These are phyloP conservation scores for Sarotherodon lohbergeri DNA, from an alignment of 2,113 vertebrate genomes.

Conservation along the genomic window DNA sequence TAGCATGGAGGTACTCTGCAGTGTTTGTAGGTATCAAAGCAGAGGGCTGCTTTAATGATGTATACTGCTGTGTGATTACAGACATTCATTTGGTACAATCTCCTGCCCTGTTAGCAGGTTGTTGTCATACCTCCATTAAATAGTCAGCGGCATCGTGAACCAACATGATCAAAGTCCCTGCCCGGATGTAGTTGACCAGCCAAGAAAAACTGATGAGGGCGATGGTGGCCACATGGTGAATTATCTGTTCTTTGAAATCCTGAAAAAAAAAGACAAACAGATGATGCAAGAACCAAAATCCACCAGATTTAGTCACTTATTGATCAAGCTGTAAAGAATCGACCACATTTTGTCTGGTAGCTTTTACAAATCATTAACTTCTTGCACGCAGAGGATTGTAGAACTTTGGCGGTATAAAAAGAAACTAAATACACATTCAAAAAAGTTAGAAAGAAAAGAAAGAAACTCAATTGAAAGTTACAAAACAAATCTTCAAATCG, in stretches of 20 bases:
- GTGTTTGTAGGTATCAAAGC: not conserved
- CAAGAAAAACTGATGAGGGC: constrained; percentile 91
- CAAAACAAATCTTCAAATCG: not conserved
- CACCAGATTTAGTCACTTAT: constrained; percentile 23
- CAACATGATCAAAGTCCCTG: constrained; percentile 90
- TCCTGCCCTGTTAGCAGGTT: not conserved
- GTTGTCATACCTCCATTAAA: constrained; percentile 82
- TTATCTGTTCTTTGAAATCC: constrained; percentile 94
- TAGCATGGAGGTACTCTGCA: not conserved
- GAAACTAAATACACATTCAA: not conserved
- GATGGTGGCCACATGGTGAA: constrained; percentile 92
- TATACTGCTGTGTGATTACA: not conserved
- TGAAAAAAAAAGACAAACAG: constrained; percentile 6
- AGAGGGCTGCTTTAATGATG: not conserved
- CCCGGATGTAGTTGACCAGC: constrained; percentile 89
- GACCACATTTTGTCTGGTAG: not conserved
- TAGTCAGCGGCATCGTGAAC: constrained; percentile 89
- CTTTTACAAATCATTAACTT: constrained; percentile 45
- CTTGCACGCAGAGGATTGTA: not conserved
- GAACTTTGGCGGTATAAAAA: not conserved
- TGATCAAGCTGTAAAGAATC: constrained; percentile 24
- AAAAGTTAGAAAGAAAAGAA: not conserved
- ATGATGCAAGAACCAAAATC: not conserved
- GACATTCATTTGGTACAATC: not conserved
- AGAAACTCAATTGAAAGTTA: not conserved